A percentile compares a stretch with the other conserved stretches of the same genome.
phyloP scores from a whole-genome alignment of 2,797 vertebrate genomes.

The Pseudochirops cupreus region DNA sequence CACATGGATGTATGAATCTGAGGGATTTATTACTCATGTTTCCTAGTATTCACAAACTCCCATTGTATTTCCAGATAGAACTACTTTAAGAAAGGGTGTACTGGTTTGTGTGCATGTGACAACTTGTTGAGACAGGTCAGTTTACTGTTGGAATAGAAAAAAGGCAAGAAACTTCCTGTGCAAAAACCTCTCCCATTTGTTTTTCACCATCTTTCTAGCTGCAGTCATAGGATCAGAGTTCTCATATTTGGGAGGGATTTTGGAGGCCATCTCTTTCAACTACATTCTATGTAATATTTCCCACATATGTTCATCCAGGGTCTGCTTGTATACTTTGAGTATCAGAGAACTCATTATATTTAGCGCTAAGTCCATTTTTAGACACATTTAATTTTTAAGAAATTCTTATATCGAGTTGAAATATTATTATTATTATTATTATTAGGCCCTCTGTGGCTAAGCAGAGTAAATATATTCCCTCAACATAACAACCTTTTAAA shows the following conservation, averaged over 20 bases:
- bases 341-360: not conserved
- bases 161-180: not conserved
- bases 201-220: not conserved
- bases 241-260: not conserved
- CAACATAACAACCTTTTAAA: not conserved
- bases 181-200: not conserved
- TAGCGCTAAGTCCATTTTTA: not conserved
- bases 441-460: not conserved
- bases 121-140: not conserved
- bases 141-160: not conserved
- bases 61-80: not conserved
- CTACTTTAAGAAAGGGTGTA: not conserved
- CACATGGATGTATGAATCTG: not conserved
- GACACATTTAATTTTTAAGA: not conserved
- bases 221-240: not conserved
- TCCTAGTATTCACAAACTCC: not conserved
- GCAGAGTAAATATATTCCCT: not conserved
- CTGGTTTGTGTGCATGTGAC: not conserved
- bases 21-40: not conserved
- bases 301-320: not conserved
- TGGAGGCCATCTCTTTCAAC: not conserved
- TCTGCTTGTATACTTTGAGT: not conserved
- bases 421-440: not conserved
- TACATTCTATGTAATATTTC: not conserved
- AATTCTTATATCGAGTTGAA: not conserved